These are phyloP conservation scores for Nesogale talazaci DNA, from an alignment of 2,113 vertebrate genomes.

Conservation along the genomic window DNA sequence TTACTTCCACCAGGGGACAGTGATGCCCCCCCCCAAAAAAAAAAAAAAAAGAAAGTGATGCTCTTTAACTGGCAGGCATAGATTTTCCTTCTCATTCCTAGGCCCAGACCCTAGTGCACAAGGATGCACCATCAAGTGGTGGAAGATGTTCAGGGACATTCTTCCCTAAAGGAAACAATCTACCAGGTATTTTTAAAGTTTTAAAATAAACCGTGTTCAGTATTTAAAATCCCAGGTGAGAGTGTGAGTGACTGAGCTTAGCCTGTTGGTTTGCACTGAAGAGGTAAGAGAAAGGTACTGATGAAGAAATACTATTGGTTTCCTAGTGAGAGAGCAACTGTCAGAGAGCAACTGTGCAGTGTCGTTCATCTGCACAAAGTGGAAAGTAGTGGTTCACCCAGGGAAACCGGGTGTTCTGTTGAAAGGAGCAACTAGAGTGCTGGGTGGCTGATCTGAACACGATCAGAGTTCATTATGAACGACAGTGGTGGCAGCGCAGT, in stretches of 20 bases:
- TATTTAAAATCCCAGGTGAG: not conserved
- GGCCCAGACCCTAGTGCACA: not conserved
- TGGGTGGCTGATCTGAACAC: not conserved
- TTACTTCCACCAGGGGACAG: no score
- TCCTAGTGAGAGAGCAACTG: not conserved
- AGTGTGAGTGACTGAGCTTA: not conserved
- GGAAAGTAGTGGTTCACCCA: not conserved
- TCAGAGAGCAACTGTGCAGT: not conserved
- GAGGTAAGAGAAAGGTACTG: no score
- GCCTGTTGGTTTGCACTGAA: not conserved
- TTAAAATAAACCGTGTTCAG: not conserved
- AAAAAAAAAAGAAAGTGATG: constrained; percentile 26
- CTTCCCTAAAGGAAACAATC: not conserved
- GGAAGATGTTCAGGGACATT: rapidly evolving
- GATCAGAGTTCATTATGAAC: not conserved
- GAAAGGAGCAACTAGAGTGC: not conserved
- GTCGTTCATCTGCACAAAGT: not conserved
- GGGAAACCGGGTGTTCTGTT: not conserved
- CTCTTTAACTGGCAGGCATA: not conserved
- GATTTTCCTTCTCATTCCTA: not conserved
- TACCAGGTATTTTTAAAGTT: not conserved
- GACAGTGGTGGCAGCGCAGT: not conserved
- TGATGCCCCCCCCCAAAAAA: no score
- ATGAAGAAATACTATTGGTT: not conserved
- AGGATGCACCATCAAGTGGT: not conserved